Evolutionary conservation across 92 coral and sea anemone genomes (phyloP), one percentile per base, ranked within the genome.

Genomic region (Pocillopora grandis): DNA sequence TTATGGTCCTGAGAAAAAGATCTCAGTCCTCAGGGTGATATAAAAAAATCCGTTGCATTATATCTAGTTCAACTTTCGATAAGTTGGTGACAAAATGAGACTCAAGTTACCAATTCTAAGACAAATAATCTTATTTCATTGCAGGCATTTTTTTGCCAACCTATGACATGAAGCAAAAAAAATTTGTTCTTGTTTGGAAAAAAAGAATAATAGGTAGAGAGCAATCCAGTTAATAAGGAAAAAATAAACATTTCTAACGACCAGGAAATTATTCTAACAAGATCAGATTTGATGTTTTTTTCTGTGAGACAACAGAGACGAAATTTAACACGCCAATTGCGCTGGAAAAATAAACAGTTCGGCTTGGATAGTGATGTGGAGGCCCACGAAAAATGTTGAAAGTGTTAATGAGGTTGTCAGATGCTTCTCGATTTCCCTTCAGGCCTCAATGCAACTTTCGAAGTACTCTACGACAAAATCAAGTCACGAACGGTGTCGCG

Each of bases 331-430:
- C 66, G 66, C 69, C 78, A 81, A 36, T 72, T 71, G 33, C 61
- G 48, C 69, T 77, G 66, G 10, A 20, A 81, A 81, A 59, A 37
- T 59, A 70, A 71, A 81, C 68, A 81, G 60, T 33, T 62, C 68
- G 20, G 58, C 66, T 79, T 52, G 55, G 60, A 11, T 14, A 63
- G 27, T 66, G 64, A 67, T 58, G 76, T 18, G 61, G 82, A 78
- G 18, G 69, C 27, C 27, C 52, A 15, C 61, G n/a, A 10, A 57
- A 58, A 67, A 55, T 68, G 84, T 57, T 18, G 57, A 36, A 36
- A 42, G 60, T 60, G 85, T 71, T 59, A 42, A 81, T 81, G 85
- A 81, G 21, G 18, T 71, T 57, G 31, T 33, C 85, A 69, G 85
- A 18, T 81, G 77, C 59, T 18, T 12, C 57, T 36, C n/a, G 18